A percentile compares a stretch with the other conserved stretches of the same genome.
Conservation (phyloP, 1,140 invertebrate genomes). For the Drosophila teissieri region DNA sequence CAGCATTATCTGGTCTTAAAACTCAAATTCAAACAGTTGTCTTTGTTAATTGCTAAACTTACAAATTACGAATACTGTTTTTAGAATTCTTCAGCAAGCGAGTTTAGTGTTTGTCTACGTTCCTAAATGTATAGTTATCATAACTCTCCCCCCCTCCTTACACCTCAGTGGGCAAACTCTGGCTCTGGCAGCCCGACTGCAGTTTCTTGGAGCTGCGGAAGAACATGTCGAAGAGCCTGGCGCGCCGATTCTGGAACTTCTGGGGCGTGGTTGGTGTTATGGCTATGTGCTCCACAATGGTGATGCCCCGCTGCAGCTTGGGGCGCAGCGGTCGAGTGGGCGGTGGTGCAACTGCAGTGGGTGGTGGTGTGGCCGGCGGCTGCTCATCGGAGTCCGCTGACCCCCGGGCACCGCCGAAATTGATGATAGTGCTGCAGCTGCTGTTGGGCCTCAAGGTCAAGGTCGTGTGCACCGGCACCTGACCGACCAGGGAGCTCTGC, state of each 20-base stretch:
- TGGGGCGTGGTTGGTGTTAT: slow-evolving; percentile 53
- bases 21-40: slow-evolving; percentile 42
- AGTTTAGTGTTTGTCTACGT: slow-evolving; percentile 38
- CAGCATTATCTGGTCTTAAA: slow-evolving; percentile 53
- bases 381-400: slow-evolving; percentile 66
- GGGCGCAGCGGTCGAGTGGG: slow-evolving; percentile 38
- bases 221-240: slow-evolving; percentile 73
- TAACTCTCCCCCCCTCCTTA: slow-evolving; percentile 17
- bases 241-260: slow-evolving; percentile 66
- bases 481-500: slow-evolving; percentile 69
- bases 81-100: slow-evolving; percentile 82
- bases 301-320: slow-evolving; percentile 71
- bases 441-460: slow-evolving; percentile 67
- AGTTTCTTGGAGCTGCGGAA: slow-evolving; percentile 74
- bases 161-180: slow-evolving; percentile 71
- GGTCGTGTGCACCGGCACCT: slow-evolving; percentile 63
- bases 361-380: slow-evolving; percentile 47
- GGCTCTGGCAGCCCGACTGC: slow-evolving; percentile 63
- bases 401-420: slow-evolving; percentile 53
- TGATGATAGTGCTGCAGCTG: slow-evolving; percentile 82
- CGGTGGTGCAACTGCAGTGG: slow-evolving; percentile 3
- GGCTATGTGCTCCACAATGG: slow-evolving; percentile 76
- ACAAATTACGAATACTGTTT: slow-evolving; percentile 78
- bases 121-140: slow-evolving; percentile 6
- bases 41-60: slow-evolving; percentile 63